These are phyloP conservation scores for Sympetrum striolatum DNA, from an alignment of 2,888 invertebrate genomes.

Conservation along the genomic window DNA sequence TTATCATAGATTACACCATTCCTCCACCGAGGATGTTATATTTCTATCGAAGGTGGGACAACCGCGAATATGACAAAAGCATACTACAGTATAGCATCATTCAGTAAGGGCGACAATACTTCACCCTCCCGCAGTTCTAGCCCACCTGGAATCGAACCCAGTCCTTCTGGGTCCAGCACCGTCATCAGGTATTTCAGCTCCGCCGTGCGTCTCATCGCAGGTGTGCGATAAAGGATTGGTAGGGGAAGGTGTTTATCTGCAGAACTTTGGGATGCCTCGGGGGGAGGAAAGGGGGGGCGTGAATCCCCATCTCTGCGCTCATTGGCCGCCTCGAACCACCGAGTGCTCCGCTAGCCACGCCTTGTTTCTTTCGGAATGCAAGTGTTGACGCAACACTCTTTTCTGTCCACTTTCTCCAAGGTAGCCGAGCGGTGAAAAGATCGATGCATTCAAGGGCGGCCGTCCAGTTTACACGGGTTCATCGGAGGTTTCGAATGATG, in stretches of 20 bases:
- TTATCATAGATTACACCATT: too few relatives aligned
- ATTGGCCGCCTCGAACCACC: neutral
- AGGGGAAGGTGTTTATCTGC: neutral
- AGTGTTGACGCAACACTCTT: conserved; percentile 33
- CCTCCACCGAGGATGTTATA: too few relatives aligned
- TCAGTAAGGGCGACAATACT: too few relatives aligned
- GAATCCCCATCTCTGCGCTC: neutral
- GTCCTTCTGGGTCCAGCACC: neutral
- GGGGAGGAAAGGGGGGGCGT: neutral
- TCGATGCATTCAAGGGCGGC: neutral
- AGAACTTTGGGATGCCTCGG: neutral
- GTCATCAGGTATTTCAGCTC: neutral
- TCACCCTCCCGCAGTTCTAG: too few relatives aligned
- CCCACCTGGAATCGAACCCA: too few relatives aligned
- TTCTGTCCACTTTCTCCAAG: conserved; percentile 26
- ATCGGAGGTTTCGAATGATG: too few relatives aligned
- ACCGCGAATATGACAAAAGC: too few relatives aligned
- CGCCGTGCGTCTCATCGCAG: neutral
- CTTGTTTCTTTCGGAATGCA: conserved; percentile 31
- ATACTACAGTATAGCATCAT: too few relatives aligned
- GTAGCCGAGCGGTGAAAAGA: neutral
- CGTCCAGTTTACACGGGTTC: too few relatives aligned
- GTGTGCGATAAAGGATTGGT: neutral
- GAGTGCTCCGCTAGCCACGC: conserved; percentile 28
- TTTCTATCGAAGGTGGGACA: too few relatives aligned